A percentile compares a stretch with the other conserved stretches of the same genome.
phyloP scores from a whole-genome alignment of 2,113 vertebrate genomes.

The Hyla sarda region DNA sequence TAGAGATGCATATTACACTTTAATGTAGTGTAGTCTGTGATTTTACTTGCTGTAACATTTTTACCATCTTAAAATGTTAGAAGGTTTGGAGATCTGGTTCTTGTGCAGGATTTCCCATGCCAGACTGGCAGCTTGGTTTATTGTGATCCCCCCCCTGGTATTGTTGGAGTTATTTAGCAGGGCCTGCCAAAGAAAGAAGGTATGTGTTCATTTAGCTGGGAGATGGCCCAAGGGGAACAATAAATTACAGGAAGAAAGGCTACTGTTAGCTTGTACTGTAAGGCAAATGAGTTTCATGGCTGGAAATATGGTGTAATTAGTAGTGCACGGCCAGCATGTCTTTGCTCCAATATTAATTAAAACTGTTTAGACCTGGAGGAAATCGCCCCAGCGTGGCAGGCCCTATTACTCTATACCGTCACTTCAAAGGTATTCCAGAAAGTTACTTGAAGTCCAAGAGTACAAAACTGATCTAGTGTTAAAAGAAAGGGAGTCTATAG shows the following conservation, averaged over 20 bases:
- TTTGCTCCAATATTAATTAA: conserved; percentile 42
- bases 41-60: conserved; percentile 26
- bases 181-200: conserved; percentile 48
- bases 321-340: conserved; percentile 9
- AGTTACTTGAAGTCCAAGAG: background rate
- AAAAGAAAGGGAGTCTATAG: background rate
- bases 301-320: conserved; percentile 54
- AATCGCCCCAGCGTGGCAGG: conserved; percentile 9
- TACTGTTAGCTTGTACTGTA: conserved; percentile 55
- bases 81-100: background rate
- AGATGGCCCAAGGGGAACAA: conserved; percentile 40
- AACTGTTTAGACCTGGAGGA: conserved; percentile 11
- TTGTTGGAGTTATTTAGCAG: conserved; percentile 32
- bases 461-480: background rate
- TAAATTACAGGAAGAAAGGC: conserved; percentile 54
- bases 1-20: background rate
- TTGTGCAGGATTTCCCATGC: conserved; percentile 1
- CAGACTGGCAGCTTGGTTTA: conserved; percentile 30
- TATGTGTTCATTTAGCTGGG: conserved; percentile 43
- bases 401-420: background rate
- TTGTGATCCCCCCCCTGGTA: conserved; percentile 33
- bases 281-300: conserved; percentile 47
- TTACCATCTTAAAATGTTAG: background rate
- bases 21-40: background rate
- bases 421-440: background rate